These are phyloP conservation scores for Myocastor coypus DNA, from an alignment of 2,113 vertebrate genomes.

Conservation along the genomic window DNA sequence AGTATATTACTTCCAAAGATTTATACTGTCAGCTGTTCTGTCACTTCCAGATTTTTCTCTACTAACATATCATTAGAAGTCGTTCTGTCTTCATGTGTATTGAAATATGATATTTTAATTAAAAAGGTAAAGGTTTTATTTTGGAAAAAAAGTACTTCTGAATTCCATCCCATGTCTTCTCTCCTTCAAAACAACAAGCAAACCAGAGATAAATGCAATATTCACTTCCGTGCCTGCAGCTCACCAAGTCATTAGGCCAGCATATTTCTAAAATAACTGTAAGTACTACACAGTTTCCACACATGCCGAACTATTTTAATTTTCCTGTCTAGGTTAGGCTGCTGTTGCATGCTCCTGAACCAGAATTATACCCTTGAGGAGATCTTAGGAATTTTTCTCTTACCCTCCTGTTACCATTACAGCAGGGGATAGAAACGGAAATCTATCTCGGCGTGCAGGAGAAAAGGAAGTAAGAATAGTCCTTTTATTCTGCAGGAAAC, in stretches of 20 bases:
- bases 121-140: conserved; percentile 66
- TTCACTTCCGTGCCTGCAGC: neutral
- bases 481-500: conserved; percentile 71
- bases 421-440: neutral
- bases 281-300: conserved; percentile 33
- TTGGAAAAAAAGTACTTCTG: conserved; percentile 61
- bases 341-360: neutral
- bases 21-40: conserved; percentile 65
- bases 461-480: neutral
- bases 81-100: conserved; percentile 12
- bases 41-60: conserved; percentile 72
- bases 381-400: neutral
- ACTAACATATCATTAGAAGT: conserved; percentile 75
- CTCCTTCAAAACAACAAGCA: conserved; percentile 75
- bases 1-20: conserved; percentile 78
- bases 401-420: neutral
- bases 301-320: neutral
- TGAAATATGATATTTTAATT: conserved; percentile 69
- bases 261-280: neutral
- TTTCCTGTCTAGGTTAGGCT: conserved; percentile 29
- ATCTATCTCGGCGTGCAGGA: neutral
- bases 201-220: conserved; percentile 32
- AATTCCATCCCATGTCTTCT: conserved; percentile 67
- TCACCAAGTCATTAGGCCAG: conserved; percentile 41
- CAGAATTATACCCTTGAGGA: conserved; percentile 34